phyloP scores from a whole-genome alignment of 2,113 vertebrate genomes.

The Sapayoa aenigma region DNA sequence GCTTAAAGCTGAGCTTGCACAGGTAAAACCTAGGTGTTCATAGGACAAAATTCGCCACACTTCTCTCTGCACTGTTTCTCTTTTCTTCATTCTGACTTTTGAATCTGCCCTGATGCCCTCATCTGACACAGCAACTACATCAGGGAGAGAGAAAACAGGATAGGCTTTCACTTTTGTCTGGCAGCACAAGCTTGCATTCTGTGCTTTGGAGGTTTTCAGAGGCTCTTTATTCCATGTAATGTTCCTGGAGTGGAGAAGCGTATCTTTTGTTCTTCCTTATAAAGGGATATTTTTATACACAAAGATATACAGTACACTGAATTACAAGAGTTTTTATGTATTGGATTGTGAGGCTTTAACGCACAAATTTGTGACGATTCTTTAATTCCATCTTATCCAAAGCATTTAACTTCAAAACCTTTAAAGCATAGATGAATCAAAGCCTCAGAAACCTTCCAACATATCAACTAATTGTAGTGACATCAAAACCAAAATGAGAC shows the following conservation, averaged over 20 bases:
- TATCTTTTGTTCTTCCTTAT: slow-evolving; percentile 69
- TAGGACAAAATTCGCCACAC: neutral
- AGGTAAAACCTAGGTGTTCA: neutral
- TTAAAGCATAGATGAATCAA: slow-evolving; percentile 6
- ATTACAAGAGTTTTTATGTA: slow-evolving; percentile 56
- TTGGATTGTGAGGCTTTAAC: slow-evolving; percentile 16
- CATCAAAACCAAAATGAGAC: neutral
- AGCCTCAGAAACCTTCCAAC: slow-evolving; percentile 34
- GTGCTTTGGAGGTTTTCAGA: slow-evolving; percentile 67
- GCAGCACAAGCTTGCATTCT: slow-evolving; percentile 70
- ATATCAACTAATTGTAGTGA: slow-evolving; percentile 14
- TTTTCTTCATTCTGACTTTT: slow-evolving; percentile 45
- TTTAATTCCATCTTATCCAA: neutral
- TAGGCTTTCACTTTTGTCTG: slow-evolving; percentile 72
- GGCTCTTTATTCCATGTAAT: slow-evolving; percentile 70
- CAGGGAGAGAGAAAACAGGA: slow-evolving; percentile 65
- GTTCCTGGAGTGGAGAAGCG: slow-evolving; percentile 67
- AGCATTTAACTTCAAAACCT: slow-evolving; percentile 38
- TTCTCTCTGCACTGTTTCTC: neutral
- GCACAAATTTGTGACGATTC: slow-evolving; percentile 22
- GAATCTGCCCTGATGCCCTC: slow-evolving; percentile 59
- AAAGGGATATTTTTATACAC: slow-evolving; percentile 65
- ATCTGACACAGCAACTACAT: slow-evolving; percentile 67
- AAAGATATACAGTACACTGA: slow-evolving; percentile 65
- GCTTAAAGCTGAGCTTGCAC: neutral